Percentiles rank a stretch among this genome's conserved stretches.
Evolutionary conservation across 2,888 invertebrate species (phyloP).

Genomic region (Urechis unicinctus): DNA sequence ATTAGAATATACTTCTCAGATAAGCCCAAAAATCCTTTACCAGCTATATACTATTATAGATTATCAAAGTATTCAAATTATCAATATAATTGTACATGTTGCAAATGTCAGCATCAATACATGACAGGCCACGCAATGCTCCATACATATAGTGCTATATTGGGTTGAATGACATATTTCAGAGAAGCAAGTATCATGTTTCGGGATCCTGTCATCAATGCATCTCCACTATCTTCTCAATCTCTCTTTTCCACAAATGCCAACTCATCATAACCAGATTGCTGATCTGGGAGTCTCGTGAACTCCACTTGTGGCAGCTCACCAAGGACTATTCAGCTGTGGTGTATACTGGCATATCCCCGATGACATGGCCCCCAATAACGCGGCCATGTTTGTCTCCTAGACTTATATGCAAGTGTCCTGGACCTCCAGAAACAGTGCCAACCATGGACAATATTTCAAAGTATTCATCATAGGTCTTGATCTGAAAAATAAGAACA

Average conservation of each 20-base stretch:
- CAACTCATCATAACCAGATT: slow-evolving; percentile 15
- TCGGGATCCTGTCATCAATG: too few species aligned
- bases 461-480: slow-evolving; percentile 15
- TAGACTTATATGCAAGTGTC: slow-evolving; percentile 49
- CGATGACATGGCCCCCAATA: slow-evolving; percentile 50
- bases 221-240: too few species aligned
- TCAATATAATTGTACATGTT: too few species aligned
- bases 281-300: slow-evolving; percentile 20
- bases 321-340: slow-evolving; percentile 51
- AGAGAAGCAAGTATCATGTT: too few species aligned
- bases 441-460: slow-evolving; percentile 52
- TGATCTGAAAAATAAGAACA: neutral
- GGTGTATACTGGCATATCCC: slow-evolving; percentile 46
- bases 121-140: too few species aligned
- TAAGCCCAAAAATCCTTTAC: too few species aligned
- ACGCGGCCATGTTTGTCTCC: slow-evolving; percentile 45
- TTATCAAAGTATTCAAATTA: too few species aligned
- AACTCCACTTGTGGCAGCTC: slow-evolving; percentile 29
- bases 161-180: too few species aligned
- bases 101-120: too few species aligned
- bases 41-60: too few species aligned
- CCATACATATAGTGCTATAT: too few species aligned
- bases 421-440: slow-evolving; percentile 44
- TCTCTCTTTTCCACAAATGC: slow-evolving; percentile 1
- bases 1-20: too few species aligned